These are phyloP conservation scores for Artibeus lituratus DNA, from an alignment of 2,797 vertebrate genomes.

Conservation along the genomic window DNA sequence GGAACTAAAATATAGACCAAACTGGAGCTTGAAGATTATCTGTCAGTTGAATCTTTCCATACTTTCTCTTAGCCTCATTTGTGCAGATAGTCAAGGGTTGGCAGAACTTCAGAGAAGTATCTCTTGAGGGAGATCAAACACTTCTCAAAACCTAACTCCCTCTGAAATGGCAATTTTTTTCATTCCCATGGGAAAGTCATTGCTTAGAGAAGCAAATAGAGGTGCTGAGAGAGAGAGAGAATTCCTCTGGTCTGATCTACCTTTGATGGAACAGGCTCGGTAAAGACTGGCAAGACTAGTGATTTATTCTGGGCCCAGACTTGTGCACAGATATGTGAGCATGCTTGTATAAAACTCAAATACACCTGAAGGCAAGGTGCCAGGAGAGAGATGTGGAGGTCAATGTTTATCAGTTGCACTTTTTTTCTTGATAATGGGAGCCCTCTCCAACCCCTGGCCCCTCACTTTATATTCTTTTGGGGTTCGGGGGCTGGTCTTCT, in stretches of 20 bases:
- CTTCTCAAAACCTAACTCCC: slow-evolving; percentile 61
- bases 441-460: neutral
- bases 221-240: slow-evolving; percentile 41
- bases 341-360: neutral
- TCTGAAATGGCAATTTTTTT: slow-evolving; percentile 66
- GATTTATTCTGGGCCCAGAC: neutral
- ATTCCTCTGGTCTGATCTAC: slow-evolving; percentile 21
- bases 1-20: slow-evolving; percentile 50
- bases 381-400: neutral
- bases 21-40: slow-evolving; percentile 61
- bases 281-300: neutral
- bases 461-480: slow-evolving; percentile 43
- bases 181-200: slow-evolving; percentile 70
- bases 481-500: slow-evolving; percentile 33
- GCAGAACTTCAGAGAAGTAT: slow-evolving; percentile 71
- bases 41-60: slow-evolving; percentile 56
- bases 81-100: slow-evolving; percentile 61
- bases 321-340: neutral
- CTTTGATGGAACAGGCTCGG: slow-evolving; percentile 32
- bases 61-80: slow-evolving; percentile 56
- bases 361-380: neutral
- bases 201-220: slow-evolving; percentile 37
- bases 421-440: slow-evolving; percentile 49
- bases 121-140: slow-evolving; percentile 74
- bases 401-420: neutral